Conservation (phyloP, 2,113 vertebrate species). For the Oxygymnocypris stewartii region DNA sequence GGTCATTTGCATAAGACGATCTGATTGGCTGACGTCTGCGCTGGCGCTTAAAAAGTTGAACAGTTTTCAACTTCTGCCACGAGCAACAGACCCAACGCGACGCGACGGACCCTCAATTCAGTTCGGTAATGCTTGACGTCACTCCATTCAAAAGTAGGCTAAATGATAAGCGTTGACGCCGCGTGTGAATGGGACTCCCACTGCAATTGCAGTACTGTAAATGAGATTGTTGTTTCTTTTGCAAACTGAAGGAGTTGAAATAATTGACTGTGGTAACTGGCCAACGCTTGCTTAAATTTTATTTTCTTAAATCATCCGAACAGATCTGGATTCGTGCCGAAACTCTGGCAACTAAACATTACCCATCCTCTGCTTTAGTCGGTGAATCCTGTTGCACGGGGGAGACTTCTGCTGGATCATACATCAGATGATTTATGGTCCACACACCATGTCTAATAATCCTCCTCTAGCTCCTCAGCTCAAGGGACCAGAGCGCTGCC, state of each 20-base stretch:
- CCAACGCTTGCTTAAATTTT: not conserved
- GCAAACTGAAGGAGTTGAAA: not conserved
- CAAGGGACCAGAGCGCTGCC: conserved; percentile 28
- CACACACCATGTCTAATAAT: conserved; percentile 55
- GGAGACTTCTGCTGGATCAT: conserved; percentile 41
- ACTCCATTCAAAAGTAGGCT: too few species aligned
- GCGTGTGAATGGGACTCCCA: too few species aligned
- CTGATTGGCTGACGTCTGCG: too few species aligned
- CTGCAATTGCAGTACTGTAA: not conserved
- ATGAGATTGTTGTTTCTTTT: not conserved
- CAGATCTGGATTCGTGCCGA: not conserved
- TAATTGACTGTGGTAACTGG: not conserved
- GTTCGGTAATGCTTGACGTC: too few species aligned
- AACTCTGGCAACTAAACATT: not conserved
- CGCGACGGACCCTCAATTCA: too few species aligned
- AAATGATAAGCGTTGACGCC: too few species aligned
- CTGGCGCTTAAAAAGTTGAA: too few species aligned
- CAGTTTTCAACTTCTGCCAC: too few species aligned
- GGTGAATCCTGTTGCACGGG: not conserved
- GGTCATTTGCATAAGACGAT: too few species aligned
- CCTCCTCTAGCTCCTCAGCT: conserved; percentile 28
- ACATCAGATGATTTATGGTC: conserved; percentile 67
- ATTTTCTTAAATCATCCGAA: not conserved
- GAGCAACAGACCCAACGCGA: too few species aligned
- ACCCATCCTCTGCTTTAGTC: not conserved